Base-by-base conservation (phyloP, 2,113 vertebrate species). In the Rhizomys pruinosus region DNA sequence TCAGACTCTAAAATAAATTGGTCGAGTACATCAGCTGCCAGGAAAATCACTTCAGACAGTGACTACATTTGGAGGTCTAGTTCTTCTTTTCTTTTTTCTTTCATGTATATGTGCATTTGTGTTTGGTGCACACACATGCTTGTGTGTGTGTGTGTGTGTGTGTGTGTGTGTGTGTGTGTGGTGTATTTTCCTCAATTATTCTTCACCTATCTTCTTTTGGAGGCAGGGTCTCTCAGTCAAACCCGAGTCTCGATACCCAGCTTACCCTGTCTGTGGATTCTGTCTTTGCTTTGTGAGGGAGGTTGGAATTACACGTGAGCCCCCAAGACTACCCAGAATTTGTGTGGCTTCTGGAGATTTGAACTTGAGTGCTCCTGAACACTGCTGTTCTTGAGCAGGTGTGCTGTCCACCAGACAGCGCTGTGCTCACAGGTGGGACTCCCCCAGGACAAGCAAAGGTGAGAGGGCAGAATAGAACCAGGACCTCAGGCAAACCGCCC, bases 1-100 rank as follows among this genome's bases (percentile, higher is more conserved):
- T 69, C 47, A 71, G 85, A 72, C 72, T 59, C 76, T 73, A 55
- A 93, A 93, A 90, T 66, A 82, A 73, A 29, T 11, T 42, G 84
- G 88, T 88, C 84, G 68, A 17, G 90, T 13, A 80, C 74, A 27
- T 72, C 80, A 29, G 76, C 78, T 25, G 7, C 23, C 20, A 94
- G 91, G 88, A 73, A 76, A 89, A 64, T 74, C 84, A n/a, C 27
- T 87, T 64, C n/a, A 72, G 61, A 68, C 76, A 42, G 47, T 39
- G 73, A 61, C 63, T n/a, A 23, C 87, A 44, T 77, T 44, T 52
- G 68, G 42, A 90, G 39, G 23, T 59, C 76, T 59, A 8, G 59
- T 52, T 87, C 32, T 72, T 68, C 66, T 47, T 32, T 64, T 79
- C 34, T 37, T 55, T 34, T 37, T 37, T 13, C 44, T 39, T 42